Evolutionary conservation across 2,113 vertebrate genomes (phyloP).

Genomic region (Equus przewalskii): DNA sequence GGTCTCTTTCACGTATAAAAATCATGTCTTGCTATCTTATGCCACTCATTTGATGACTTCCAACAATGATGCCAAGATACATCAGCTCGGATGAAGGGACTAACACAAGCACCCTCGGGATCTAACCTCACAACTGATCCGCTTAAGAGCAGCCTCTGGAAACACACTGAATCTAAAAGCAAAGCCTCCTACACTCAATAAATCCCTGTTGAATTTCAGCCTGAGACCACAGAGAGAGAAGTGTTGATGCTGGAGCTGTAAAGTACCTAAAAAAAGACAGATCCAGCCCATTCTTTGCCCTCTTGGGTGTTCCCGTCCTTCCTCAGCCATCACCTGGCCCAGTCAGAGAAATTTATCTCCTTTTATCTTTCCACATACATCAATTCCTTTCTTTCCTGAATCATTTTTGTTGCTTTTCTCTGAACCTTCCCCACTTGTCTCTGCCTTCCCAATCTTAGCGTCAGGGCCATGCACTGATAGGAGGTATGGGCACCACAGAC

Average conservation of each 20-base stretch:
- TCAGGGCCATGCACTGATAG: background rate
- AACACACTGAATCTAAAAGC: constrained; percentile 68
- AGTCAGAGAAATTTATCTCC: constrained; percentile 62
- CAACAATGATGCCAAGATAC: background rate
- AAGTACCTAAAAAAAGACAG: constrained; percentile 64
- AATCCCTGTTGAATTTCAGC: constrained; percentile 77
- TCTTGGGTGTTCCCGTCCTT: constrained; percentile 64
- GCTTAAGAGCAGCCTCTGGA: constrained; percentile 68
- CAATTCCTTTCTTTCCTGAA: constrained; percentile 67
- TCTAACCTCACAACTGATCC: constrained; percentile 43
- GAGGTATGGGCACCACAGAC: background rate
- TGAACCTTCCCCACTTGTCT: constrained; percentile 26
- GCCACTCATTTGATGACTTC: background rate
- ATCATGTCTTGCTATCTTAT: background rate
- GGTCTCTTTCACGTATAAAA: constrained; percentile 52
- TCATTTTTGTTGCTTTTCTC: constrained; percentile 66
- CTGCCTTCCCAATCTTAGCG: background rate
- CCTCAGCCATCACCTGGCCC: constrained; percentile 56
- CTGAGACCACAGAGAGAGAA: constrained; percentile 51
- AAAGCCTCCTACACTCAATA: constrained; percentile 62
- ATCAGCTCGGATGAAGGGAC: constrained; percentile 1
- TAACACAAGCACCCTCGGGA: background rate
- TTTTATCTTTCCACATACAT: constrained; percentile 62
- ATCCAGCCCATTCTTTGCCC: constrained; percentile 48
- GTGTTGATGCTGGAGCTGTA: constrained; percentile 21